Conservation (phyloP, 2,797 vertebrate genomes). For the Monodelphis domestica region DNA sequence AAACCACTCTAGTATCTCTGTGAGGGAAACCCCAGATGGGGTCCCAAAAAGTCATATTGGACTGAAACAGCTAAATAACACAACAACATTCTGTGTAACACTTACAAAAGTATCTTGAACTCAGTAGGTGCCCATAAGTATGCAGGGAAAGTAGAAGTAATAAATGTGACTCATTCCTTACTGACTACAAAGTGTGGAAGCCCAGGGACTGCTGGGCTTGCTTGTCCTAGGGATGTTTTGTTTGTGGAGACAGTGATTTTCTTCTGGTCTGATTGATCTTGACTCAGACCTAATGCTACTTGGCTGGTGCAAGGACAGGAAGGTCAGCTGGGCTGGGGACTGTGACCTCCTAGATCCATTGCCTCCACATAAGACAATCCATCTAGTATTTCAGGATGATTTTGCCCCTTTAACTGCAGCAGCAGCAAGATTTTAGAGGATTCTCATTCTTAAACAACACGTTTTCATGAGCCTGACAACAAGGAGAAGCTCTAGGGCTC, state of each 20-base stretch:
- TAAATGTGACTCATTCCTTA: background rate
- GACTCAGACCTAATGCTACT: background rate
- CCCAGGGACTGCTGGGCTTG: background rate
- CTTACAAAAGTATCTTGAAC: background rate
- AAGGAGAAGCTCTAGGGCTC: constrained; percentile 2
- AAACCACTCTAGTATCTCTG: background rate
- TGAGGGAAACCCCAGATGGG: background rate
- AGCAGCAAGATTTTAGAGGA: constrained; percentile 46
- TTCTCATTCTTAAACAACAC: constrained; percentile 43
- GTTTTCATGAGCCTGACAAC: background rate
- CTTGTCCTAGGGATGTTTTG: background rate
- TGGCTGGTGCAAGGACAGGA: background rate
- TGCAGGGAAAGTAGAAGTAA: background rate
- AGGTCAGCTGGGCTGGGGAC: background rate
- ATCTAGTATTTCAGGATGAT: background rate
- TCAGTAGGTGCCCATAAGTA: background rate
- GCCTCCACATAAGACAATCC: background rate
- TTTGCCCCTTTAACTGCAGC: constrained; percentile 6
- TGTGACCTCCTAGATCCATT: background rate
- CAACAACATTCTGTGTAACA: background rate
- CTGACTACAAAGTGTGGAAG: background rate
- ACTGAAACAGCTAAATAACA: background rate
- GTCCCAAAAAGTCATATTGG: background rate
- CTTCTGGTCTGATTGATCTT: background rate
- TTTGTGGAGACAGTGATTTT: background rate